Base-by-base conservation (phyloP, 2,797 vertebrate genomes). In the Syngnathus rostellatus region DNA sequence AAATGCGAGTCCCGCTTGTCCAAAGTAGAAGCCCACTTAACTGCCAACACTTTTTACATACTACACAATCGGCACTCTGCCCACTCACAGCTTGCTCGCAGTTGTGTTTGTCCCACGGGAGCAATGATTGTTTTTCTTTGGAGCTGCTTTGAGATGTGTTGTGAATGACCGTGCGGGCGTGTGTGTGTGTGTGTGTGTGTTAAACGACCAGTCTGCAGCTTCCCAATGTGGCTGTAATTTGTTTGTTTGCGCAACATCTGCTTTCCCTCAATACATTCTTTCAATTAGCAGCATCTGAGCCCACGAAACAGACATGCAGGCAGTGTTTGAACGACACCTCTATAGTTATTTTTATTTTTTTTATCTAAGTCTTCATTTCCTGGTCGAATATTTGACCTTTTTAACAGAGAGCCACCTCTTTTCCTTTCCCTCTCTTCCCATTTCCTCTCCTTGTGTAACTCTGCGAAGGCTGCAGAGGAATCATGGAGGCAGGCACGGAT, bases 201-300 rank as follows among this genome's bases (percentile, higher is more conserved):
- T 74, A 68, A 70, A 53, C 66, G 69, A 73, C 68, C 86, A 84
- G 74, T 88, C 74, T 85, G 87, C 85, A 85, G 79, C 78, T 84
- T 83, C 90, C 90, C 89, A 83, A 73, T 72, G 91, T 90, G 86
- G 89, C 86, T 88, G 90, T 90, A 87, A 86, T 89, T 91, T 89
- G 89, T 89, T 85, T 90, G 88, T 90, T 91, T 91, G 88, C 39
- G 71, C 88, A 89, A 89, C 89, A 89, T 92, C 90, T 92, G 89
- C 89, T 90, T 89, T 81, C 89, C 81, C 85, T 89, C 78, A 73
- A 62, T 84, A 86, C 90, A 86, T 89, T 82, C 65, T 69, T 89
- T 92, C 93, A 94, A 93, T 93, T 93, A 94, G 91, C 88, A 74
- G 81, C 88, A 69, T n/a, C 4, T 48, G 66, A 66, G 71, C 63